These are phyloP conservation scores for Pogonocichla stellata DNA, from an alignment of 2,113 vertebrate genomes.

Conservation along the genomic window DNA sequence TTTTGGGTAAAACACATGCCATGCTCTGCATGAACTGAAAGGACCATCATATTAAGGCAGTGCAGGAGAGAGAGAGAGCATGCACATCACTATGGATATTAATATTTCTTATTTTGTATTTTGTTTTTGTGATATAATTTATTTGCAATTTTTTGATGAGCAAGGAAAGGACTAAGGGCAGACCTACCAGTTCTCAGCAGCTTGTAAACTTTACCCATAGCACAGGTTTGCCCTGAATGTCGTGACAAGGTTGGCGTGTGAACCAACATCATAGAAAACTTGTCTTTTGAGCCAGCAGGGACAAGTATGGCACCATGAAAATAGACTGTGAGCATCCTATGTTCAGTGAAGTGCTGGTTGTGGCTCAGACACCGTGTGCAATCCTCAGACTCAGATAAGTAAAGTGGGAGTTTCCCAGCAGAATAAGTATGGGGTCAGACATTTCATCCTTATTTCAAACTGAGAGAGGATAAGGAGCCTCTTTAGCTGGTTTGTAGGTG, in stretches of 20 bases:
- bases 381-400: not conserved
- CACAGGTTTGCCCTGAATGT: not conserved
- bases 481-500: not conserved
- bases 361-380: not conserved
- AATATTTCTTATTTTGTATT: not conserved
- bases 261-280: not conserved
- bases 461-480: not conserved
- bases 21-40: not conserved
- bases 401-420: not conserved
- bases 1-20: not conserved
- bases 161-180: not conserved
- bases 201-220: accelerated
- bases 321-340: accelerated
- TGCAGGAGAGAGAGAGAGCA: not conserved
- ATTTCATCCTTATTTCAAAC: not conserved
- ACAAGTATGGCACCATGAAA: not conserved
- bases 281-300: not conserved
- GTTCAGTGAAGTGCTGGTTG: not conserved
- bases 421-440: not conserved
- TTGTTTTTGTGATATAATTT: not conserved
- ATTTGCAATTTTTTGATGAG: not conserved
- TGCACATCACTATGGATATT: not conserved
- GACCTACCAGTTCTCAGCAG: not conserved
- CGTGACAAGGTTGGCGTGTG: not conserved
- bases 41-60: not conserved